Evolutionary conservation across 2,113 vertebrate genomes (phyloP), one percentile per base, ranked within the genome.

Genomic region (Syrrhaptes paradoxus): DNA sequence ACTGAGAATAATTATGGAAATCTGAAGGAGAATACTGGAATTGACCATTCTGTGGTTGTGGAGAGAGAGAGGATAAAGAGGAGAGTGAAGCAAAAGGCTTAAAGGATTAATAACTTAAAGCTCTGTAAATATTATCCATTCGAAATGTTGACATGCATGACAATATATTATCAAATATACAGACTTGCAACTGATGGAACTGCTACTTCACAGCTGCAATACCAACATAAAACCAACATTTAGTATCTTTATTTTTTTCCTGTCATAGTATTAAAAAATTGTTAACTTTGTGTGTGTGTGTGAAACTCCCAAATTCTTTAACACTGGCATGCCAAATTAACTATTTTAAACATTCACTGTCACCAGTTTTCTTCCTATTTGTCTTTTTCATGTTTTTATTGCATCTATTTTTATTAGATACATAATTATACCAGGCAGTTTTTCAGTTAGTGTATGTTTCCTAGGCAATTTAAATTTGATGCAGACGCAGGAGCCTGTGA

Each of bases 1-100:
- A 74, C 48, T 80, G 63, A 76, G 45, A 49, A n/a, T 74, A 67
- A 62, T 83, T 93, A 65, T 3, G 68, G 82, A 95, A 83, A 67
- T 66, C 34, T 92, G 78, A 70, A 49, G 21, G 62, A 55, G 52
- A 46, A 9, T n/a, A 78, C 5, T 48, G 22, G 52, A 55, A 74
- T 85, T 17, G 75, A 46, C 79, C 13, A 81, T 87, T 85, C 86
- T 34, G 52, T 32, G 31, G 45, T 19, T 21, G 16, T 26, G 62
- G 49, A 72, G 49, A 54, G 11, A 71, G 63, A 51, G 3, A 46
- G 7, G n/a, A 89, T 20, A 73, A 65, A 74, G 48, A 61, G 12
- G 8, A 80, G 5, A 89, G 29, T 24, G 6, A 84, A 94, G 58
- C 20, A 61, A 52, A 89, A 49, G 13, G 19, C 24, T 67, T 71